phyloP scores from a whole-genome alignment of 2,113 vertebrate genomes.

The Zingel zingel region DNA sequence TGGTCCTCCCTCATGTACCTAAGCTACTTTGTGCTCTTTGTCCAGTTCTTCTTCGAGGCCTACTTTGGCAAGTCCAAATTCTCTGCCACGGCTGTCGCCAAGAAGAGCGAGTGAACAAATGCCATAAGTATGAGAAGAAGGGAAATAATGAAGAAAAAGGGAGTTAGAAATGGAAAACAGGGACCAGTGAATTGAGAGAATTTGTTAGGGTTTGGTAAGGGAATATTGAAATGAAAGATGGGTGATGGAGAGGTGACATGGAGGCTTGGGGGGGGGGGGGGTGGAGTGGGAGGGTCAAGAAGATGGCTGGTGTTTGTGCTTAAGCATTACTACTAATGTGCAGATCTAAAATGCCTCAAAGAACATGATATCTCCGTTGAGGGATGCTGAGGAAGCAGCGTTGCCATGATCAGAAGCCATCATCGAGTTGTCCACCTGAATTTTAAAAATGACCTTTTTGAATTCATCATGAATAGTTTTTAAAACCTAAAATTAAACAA shows the following conservation, averaged over 20 bases:
- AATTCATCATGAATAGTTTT: conserved; percentile 64
- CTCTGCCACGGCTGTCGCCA: conserved; percentile 51
- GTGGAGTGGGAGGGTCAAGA: conserved; percentile 29
- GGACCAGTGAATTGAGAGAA: conserved; percentile 68
- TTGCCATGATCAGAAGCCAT: conserved; percentile 72
- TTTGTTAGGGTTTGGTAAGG: conserved; percentile 4
- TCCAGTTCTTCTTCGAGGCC: conserved; percentile 98
- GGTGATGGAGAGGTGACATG: conserved; percentile 24
- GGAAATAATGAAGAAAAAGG: conserved; percentile 70
- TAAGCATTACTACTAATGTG: conserved; percentile 78
- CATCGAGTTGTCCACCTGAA: conserved; percentile 61
- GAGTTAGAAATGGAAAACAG: conserved; percentile 80
- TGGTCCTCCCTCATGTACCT: conserved; percentile 99
- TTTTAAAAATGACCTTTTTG: conserved; percentile 66
- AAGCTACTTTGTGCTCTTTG: conserved; percentile 99
- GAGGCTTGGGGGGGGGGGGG: neutral
- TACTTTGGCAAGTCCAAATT: conserved; percentile 91
- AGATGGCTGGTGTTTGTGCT: conserved; percentile 61
- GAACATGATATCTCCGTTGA: conserved; percentile 50
- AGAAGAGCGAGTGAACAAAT: conserved; percentile 77
- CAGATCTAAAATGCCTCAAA: conserved; percentile 65
- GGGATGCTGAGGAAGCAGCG: conserved; percentile 59
- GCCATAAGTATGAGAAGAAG: conserved; percentile 66
- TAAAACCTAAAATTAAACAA: conserved; percentile 43
- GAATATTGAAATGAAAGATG: conserved; percentile 27